phyloP scores from a whole-genome alignment of 2,797 vertebrate species.

The Meriones psammophilus region DNA sequence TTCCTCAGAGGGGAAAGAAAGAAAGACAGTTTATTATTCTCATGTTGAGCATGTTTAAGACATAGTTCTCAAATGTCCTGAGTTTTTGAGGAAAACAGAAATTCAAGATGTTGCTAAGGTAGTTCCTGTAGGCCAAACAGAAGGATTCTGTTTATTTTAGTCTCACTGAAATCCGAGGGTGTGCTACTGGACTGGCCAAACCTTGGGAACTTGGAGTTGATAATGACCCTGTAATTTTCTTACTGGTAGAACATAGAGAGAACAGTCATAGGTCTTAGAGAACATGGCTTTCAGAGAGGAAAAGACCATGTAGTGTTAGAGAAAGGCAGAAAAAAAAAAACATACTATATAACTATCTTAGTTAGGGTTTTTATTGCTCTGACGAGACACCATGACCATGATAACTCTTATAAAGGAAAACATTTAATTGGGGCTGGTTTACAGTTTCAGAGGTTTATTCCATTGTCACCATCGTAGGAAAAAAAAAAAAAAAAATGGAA shows the following conservation, averaged over 20 bases:
- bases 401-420: neutral
- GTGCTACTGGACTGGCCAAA: neutral
- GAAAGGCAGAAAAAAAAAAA: neutral
- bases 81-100: conserved; percentile 31
- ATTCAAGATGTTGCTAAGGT: neutral
- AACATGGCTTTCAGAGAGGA: neutral
- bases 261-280: neutral
- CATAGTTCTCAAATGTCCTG: neutral
- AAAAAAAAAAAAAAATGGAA: neutral
- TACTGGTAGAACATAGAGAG: neutral
- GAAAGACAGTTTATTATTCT: neutral
- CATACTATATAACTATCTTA: neutral
- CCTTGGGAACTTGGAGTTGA: neutral
- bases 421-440: neutral
- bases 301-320: neutral
- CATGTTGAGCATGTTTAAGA: neutral
- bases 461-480: neutral
- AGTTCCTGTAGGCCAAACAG: neutral
- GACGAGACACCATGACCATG: neutral
- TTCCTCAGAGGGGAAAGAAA: neutral
- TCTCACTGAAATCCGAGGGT: neutral
- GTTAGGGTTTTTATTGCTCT: neutral
- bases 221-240: neutral
- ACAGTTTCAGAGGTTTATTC: neutral
- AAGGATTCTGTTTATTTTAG: neutral